These are phyloP conservation scores for Drosophila quadrilineata DNA, from an alignment of 1,140 invertebrate species.

Conservation along the genomic window DNA sequence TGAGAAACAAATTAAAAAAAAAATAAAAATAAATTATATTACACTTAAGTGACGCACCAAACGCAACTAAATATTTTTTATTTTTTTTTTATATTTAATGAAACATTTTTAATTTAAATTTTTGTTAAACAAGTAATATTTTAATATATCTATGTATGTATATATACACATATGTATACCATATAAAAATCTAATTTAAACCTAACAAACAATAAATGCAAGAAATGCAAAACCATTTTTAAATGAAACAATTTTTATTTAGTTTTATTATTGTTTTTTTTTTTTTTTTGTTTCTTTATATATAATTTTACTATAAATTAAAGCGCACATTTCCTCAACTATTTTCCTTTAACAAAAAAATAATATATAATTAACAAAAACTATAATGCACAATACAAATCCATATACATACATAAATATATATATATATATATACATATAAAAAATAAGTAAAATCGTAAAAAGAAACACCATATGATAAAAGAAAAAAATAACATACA, in stretches of 20 bases:
- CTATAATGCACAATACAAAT: conserved; percentile 24
- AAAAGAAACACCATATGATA: too few relatives aligned
- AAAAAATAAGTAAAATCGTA: too few relatives aligned
- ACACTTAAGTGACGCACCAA: too few relatives aligned
- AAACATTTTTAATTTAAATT: too few relatives aligned
- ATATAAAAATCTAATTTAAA: conserved; percentile 51
- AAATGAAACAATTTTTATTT: conserved; percentile 13
- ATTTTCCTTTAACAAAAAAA: background rate
- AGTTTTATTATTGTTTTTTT: background rate
- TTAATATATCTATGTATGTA: too few relatives aligned
- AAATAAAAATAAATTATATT: too few relatives aligned
- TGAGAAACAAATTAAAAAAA: too few relatives aligned
- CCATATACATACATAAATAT: conserved; percentile 3
- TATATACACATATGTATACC: too few relatives aligned
- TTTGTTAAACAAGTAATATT: too few relatives aligned
- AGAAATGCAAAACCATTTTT: conserved; percentile 13
- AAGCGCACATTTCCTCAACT: conserved; percentile 4
- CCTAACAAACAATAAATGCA: conserved; percentile 26
- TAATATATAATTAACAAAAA: background rate
- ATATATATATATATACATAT: background rate
- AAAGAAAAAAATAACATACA: too few relatives aligned
- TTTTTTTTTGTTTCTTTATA: conserved; percentile 5
- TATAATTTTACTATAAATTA: background rate
- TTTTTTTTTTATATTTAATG: too few relatives aligned
- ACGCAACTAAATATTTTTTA: too few relatives aligned